Evolutionary conservation across 1,140 invertebrate genomes (phyloP), one percentile per base, ranked within the genome.

Genomic region (Trialeurodes vaporariorum): DNA sequence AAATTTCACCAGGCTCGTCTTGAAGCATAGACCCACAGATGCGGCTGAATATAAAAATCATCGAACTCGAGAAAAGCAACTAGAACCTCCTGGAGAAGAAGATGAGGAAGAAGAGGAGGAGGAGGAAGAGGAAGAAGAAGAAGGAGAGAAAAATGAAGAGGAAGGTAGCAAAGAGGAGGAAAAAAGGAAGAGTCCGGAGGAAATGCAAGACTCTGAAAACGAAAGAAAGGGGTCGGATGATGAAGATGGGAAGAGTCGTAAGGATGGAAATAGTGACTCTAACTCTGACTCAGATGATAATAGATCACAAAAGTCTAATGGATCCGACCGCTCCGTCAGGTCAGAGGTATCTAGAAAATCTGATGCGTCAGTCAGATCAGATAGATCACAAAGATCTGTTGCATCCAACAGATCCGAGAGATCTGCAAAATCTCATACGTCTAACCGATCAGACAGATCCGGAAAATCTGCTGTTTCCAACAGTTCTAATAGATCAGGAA

Each of bases 11-110:
- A 81, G 90, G 66, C 80, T 97, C 1, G 86, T 97, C 68, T 94
- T 98, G 0, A 90, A 91, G 67, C 95, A 98, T 77, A 82, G 94
- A 63, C 86, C 91, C 2, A 81, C 98, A n/a, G 91, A 91, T 75
- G 88, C 88, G 0, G 81, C 83, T 66, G 95, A 98, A 77, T 88
- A 92, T 74, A 84, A 87, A 70, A 91, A 93, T 83, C 91, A 97
- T 76, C 80, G 93, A 34, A 86, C 88, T 65, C 80, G 94, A 66
- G 89, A 96, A 77, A 89, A 86, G 72, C 91, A 95, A 76, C 78
- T 98, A 11, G 93, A 97, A 75, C 91, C 93, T 23, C 85, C 89
- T 23, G 77, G 72, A 40, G 88, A 91, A 71, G 88, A 91, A 67
- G 88, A 90, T 59, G 89, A 91, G 65, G 88, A 89, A 66, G 87